A percentile compares a stretch with the other conserved stretches of the same genome.
Conservation (phyloP, 2,797 vertebrate species). For the Rhinichthys osculus region DNA sequence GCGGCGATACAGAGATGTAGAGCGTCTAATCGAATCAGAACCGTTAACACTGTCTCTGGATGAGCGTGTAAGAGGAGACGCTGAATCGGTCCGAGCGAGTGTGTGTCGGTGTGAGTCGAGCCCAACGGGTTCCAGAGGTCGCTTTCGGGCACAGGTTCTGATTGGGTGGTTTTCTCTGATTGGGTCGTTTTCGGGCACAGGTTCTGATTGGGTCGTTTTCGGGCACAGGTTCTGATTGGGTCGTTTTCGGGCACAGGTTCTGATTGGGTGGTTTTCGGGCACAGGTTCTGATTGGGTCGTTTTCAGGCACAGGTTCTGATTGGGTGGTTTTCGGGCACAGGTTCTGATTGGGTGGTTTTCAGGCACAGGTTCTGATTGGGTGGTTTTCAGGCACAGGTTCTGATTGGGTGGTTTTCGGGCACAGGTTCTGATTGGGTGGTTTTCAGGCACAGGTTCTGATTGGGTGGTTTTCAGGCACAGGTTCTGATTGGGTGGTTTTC, state of each 20-base stretch:
- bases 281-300: constrained; percentile 38
- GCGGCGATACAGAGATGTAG: constrained; percentile 12
- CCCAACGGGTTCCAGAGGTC: constrained; percentile 48
- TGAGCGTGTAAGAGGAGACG: constrained; percentile 13
- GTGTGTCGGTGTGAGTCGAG: not conserved
- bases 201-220: too few species aligned
- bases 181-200: not conserved
- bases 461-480: not conserved
- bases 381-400: too few species aligned
- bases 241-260: too few species aligned
- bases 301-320: not conserved
- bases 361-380: too few species aligned
- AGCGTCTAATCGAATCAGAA: constrained; percentile 44
- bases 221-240: too few species aligned
- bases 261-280: too few species aligned
- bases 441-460: not conserved
- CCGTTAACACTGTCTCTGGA: not conserved
- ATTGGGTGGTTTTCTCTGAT: constrained; percentile 27
- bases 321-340: constrained; percentile 21
- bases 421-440: too few species aligned
- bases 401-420: too few species aligned
- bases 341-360: constrained; percentile 8
- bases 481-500: too few species aligned
- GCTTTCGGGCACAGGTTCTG: constrained; percentile 49
- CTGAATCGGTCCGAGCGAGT: not conserved